phyloP scores from a whole-genome alignment of 2,797 vertebrate genomes.

The Falco concolor region DNA sequence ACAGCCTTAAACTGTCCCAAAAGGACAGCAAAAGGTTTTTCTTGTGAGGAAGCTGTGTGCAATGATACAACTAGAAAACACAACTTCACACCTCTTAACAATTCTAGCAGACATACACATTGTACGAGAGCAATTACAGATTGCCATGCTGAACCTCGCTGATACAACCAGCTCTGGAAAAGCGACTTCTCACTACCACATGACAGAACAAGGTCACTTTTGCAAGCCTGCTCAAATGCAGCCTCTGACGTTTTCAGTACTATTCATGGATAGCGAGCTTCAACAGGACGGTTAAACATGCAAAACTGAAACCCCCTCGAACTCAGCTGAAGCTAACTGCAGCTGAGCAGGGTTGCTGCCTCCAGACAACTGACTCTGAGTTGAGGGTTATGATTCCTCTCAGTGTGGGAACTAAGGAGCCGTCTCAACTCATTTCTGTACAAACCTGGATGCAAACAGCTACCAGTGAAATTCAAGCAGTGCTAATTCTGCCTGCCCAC shows the following conservation, averaged over 20 bases:
- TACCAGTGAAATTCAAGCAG: not conserved
- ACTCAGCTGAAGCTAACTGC: not conserved
- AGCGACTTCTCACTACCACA: accelerated
- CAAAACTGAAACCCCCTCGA: not conserved
- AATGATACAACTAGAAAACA: not conserved
- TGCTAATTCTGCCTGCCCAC: not conserved
- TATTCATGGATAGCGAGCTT: not conserved
- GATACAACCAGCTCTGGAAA: not conserved
- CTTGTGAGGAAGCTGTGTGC: not conserved
- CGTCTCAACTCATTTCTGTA: not conserved
- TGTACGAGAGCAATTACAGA: not conserved
- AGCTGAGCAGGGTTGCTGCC: not conserved
- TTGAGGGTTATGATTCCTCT: not conserved
- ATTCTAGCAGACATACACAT: not conserved
- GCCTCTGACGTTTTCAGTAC: not conserved
- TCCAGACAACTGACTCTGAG: not conserved
- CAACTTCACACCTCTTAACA: not conserved
- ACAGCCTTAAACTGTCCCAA: not conserved
- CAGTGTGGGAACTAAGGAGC: not conserved
- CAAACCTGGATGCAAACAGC: not conserved
- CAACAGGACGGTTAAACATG: accelerated
- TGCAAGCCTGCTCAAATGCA: not conserved
- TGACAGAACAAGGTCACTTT: not conserved
- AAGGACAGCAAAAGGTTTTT: not conserved
- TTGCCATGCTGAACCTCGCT: not conserved